Evolutionary conservation across 2,797 vertebrate genomes (phyloP), one percentile per base, ranked within the genome.

Genomic region (Leptodactylus fallax): DNA sequence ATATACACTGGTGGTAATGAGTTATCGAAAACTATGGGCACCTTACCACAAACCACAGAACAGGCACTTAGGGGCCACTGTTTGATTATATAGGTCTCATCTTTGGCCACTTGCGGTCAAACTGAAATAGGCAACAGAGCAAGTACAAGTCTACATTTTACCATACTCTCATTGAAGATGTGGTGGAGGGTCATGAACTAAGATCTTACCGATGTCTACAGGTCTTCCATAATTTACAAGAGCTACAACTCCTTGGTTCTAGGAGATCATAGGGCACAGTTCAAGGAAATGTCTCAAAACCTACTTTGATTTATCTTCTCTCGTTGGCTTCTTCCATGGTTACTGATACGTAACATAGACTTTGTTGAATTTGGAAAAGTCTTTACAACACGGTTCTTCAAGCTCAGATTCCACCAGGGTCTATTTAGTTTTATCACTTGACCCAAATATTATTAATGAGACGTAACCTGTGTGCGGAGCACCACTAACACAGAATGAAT

Each of bases 401-500:
- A 67, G 67, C 12, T n/a, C 7, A 79, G 16, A 45, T 19, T 36
- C 61, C 25, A 79, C 16, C 25, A 79, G 47, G 85, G 61, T 67
- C 76, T 69, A 56, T 55, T 86, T 55, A 82, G 60, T 76, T 83
- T 77, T 69, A 61, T 56, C 49, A 56, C 85, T 81, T 87, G 69
- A 83, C 79, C 72, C 63, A 55, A 77, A 83, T n/a, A n/a, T 63
- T 27, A 72, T 47, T 87, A 58, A 47, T 71, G 27, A 67, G 56
- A 77, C 69, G 79, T 79, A 84, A 83, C 56, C 19, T 71, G 81
- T 17, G 45, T 81, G 51, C 23, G 14, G 36, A 72, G 80, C 36
- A 45, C 14, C 10, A 6, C 49, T 27, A 56, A 13, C 12, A 12
- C 49, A 56, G 72, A 78, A 79, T 71, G 63, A 88, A 88, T 79